These are phyloP conservation scores for Nebria brevicollis DNA, from an alignment of 2,888 invertebrate species.

Conservation along the genomic window DNA sequence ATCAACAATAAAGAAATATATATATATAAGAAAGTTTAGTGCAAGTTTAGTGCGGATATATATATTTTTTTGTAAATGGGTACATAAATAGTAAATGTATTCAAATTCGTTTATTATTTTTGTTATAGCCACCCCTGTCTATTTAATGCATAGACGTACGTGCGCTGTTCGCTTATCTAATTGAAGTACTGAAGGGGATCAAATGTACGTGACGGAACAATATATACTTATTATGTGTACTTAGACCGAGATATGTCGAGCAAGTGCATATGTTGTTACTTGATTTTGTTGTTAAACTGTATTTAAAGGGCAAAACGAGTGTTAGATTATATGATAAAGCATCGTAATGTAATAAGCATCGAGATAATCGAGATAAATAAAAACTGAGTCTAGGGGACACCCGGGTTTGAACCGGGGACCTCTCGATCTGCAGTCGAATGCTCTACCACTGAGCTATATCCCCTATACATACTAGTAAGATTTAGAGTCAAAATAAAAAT, in stretches of 20 bases:
- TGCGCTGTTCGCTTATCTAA: conserved; percentile 24
- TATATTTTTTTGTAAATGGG: too few relatives aligned
- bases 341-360: too few relatives aligned
- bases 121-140: background rate
- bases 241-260: background rate
- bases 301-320: background rate
- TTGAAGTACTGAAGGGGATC: conserved; percentile 11
- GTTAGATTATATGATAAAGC: background rate
- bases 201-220: conserved; percentile 18
- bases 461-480: conserved; percentile 57
- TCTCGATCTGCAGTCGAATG: conserved; percentile 81
- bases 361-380: background rate
- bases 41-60: too few relatives aligned
- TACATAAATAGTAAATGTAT: too few relatives aligned
- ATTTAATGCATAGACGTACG: conserved; percentile 1
- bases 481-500: background rate
- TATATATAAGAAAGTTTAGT: too few relatives aligned
- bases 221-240: conserved; percentile 17
- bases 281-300: conserved; percentile 1
- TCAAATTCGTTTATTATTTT: background rate
- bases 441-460: conserved; percentile 79
- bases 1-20: too few relatives aligned
- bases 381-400: conserved; percentile 67
- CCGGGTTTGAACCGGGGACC: conserved; percentile 81
- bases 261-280: conserved; percentile 12